A percentile compares a stretch with the other conserved stretches of the same genome.
Conservation (phyloP, 2,113 vertebrate species). For the Entomyzon cyanotis region DNA sequence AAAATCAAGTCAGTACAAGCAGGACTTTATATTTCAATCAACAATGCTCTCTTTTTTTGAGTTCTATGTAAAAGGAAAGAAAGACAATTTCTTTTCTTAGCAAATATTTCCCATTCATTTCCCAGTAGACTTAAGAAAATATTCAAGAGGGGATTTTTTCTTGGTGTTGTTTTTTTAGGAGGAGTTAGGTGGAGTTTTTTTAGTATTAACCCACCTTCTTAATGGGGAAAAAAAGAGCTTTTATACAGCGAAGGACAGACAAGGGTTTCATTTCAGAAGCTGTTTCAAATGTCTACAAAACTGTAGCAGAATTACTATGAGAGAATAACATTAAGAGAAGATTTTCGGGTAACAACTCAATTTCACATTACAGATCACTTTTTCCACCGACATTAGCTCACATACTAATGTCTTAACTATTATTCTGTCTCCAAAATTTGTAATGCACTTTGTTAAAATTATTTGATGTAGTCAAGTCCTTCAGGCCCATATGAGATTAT, state of each 20-base stretch:
- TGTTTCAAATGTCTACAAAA: background rate
- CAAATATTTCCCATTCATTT: background rate
- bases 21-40: background rate
- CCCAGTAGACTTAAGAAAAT: background rate
- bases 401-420: background rate
- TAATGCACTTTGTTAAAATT: background rate
- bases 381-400: background rate
- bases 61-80: background rate
- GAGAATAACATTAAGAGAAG: background rate
- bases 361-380: background rate
- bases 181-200: background rate
- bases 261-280: background rate
- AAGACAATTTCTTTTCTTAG: background rate
- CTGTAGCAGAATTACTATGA: background rate
- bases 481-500: background rate
- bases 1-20: background rate
- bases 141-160: background rate
- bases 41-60: background rate
- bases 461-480: background rate
- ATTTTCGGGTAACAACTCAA: background rate
- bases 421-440: background rate
- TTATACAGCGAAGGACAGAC: background rate
- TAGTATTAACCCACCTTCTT: background rate
- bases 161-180: background rate
- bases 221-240: background rate